Conservation (phyloP, 2,888 invertebrate species). For the Tolmerus cingulatus region DNA sequence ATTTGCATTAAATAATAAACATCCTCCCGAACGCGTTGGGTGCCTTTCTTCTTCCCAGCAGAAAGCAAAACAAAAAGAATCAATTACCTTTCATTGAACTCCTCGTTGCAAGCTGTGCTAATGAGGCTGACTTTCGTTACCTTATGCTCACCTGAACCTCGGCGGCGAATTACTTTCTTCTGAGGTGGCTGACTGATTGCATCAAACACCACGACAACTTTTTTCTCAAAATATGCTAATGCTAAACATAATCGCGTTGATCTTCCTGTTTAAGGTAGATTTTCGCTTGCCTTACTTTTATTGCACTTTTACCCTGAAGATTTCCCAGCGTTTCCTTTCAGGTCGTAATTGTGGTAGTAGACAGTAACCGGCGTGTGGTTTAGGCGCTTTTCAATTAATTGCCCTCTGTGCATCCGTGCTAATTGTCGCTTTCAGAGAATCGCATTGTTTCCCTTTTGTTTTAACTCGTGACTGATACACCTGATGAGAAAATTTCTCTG, state of each 20-base stretch:
- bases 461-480: not conserved
- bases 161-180: constrained; percentile 1
- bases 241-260: not conserved
- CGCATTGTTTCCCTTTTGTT: not conserved
- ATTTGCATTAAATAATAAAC: constrained; percentile 13
- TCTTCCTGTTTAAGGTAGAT: not conserved
- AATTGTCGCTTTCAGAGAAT: not conserved
- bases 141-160: not conserved
- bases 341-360: not conserved
- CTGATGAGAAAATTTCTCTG: not conserved
- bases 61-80: not conserved
- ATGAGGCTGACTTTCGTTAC: constrained; percentile 4
- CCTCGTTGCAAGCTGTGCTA: not conserved
- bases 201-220: not conserved
- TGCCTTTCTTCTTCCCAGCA: not conserved
- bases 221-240: constrained; percentile 6
- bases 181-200: not conserved
- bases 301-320: not conserved
- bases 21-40: not conserved
- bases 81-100: not conserved
- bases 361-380: not conserved
- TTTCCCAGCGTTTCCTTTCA: not conserved
- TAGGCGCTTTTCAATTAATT: not conserved
- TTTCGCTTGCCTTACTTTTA: not conserved
- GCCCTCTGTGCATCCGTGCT: not conserved